phyloP scores from a whole-genome alignment of 2,797 vertebrate species.

The Sandelia bainsii region DNA sequence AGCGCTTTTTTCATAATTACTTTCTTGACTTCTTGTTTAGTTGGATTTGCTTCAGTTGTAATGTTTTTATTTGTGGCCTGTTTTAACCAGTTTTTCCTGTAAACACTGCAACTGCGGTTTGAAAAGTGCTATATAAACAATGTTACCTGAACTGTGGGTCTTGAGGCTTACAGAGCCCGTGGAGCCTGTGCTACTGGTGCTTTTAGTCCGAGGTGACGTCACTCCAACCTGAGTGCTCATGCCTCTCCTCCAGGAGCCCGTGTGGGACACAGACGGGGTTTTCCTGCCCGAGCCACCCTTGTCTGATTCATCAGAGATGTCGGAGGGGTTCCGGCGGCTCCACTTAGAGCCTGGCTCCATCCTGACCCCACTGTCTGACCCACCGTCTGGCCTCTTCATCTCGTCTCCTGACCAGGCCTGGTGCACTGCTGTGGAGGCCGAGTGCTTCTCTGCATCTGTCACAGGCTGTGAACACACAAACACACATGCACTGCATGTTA shows the following conservation, averaged over 20 bases:
- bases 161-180: slow-evolving; percentile 83
- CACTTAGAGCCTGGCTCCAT: slow-evolving; percentile 92
- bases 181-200: slow-evolving; percentile 75
- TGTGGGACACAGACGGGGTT: slow-evolving; percentile 90
- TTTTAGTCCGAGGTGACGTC: slow-evolving; percentile 92
- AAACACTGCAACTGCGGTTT: neutral
- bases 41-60: neutral
- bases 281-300: slow-evolving; percentile 91
- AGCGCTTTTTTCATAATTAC: neutral
- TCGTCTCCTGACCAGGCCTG: slow-evolving; percentile 91
- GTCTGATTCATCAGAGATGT: slow-evolving; percentile 95
- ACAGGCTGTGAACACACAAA: slow-evolving; percentile 75
- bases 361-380: slow-evolving; percentile 90
- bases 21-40: no score
- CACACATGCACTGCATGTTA: slow-evolving; percentile 32
- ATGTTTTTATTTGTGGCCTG: neutral
- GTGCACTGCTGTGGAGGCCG: slow-evolving; percentile 83
- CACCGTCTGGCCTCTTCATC: slow-evolving; percentile 90
- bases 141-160: slow-evolving; percentile 90
- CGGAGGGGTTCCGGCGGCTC: slow-evolving; percentile 90
- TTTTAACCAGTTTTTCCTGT: neutral
- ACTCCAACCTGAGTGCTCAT: slow-evolving; percentile 97
- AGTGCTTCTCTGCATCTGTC: slow-evolving; percentile 96
- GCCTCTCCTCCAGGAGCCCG: slow-evolving; percentile 95
- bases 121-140: neutral